A percentile compares a stretch with the other conserved stretches of the same genome.
phyloP scores from a whole-genome alignment of 2,797 vertebrate genomes.

The Chromobotia macracanthus region DNA sequence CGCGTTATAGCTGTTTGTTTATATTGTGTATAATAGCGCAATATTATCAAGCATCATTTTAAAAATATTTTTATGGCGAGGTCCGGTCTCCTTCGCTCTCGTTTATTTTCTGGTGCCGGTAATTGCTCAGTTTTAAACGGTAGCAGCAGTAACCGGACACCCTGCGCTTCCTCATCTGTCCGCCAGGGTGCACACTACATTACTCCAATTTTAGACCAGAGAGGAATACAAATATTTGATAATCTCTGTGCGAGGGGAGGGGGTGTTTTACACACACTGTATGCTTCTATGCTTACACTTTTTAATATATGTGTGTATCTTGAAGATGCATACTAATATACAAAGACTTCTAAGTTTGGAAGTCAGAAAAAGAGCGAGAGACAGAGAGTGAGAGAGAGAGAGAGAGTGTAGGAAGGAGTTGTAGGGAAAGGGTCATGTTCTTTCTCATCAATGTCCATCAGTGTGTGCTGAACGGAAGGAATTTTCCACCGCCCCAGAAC shows the following conservation, averaged over 20 bases:
- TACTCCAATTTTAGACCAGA: not conserved
- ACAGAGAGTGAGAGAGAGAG: not conserved
- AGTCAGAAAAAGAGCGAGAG: not conserved
- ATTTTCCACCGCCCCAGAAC: conserved; percentile 68
- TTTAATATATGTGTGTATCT: not conserved
- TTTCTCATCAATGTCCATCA: conserved; percentile 56
- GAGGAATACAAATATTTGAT: not conserved
- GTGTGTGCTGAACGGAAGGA: conserved; percentile 64
- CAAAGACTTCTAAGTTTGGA: not conserved
- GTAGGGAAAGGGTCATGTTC: conserved; percentile 20
- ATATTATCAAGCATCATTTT: not conserved
- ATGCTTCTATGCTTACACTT: too few relatives aligned
- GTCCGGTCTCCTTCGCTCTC: conserved; percentile 10
- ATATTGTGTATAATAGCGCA: not conserved
- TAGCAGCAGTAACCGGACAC: conserved; percentile 7
- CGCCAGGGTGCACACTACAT: conserved; percentile 5
- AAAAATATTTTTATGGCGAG: not conserved
- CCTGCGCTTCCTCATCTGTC: not conserved
- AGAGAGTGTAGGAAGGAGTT: conserved; percentile 39
- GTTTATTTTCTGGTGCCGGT: conserved; percentile 21
- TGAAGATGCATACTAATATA: not conserved
- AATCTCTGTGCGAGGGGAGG: not conserved
- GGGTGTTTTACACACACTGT: too few relatives aligned
- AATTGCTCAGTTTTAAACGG: not conserved
- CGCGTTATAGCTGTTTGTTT: not conserved